Conservation (phyloP, 2,113 vertebrate genomes). For the Gavia stellata region DNA sequence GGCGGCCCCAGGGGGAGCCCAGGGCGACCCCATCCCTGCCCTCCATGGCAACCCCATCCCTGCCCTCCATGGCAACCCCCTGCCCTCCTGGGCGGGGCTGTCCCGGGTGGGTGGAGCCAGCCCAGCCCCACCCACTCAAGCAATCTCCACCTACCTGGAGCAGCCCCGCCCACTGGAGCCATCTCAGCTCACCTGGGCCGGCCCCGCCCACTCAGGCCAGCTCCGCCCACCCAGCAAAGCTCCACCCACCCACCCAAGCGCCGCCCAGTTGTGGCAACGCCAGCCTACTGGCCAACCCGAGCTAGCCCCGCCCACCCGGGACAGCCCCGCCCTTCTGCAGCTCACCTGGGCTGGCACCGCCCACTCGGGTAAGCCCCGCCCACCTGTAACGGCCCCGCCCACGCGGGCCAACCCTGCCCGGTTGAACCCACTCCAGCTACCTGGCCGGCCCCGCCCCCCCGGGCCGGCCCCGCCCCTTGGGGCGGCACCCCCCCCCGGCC, state of each 20-base stretch:
- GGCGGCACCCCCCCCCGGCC: too few species aligned
- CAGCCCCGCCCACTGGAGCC: not conserved
- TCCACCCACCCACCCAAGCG: accelerated
- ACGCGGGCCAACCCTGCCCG: not conserved
- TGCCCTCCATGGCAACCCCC: accelerated
- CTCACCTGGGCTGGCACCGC: not conserved
- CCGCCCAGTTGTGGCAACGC: not conserved
- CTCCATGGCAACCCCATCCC: accelerated
- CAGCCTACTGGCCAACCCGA: accelerated
- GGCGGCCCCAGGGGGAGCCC: too few species aligned
- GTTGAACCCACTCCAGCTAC: accelerated
- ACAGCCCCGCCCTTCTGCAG: not conserved
- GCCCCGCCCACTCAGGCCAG: accelerated
- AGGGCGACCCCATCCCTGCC: too few species aligned
- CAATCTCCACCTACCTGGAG: not conserved
- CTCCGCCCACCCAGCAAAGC: accelerated
- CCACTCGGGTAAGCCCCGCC: not conserved
- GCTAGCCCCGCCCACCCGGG: not conserved
- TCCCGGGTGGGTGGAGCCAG: not conserved
- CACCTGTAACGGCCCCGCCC: accelerated
- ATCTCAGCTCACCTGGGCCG: not conserved
- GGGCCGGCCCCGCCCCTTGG: not conserved
- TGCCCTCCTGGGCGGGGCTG: accelerated
- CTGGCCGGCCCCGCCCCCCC: not conserved
- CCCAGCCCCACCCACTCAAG: not conserved